These are phyloP conservation scores for Lycorma delicatula DNA, from an alignment of 1,140 invertebrate genomes.

Conservation along the genomic window DNA sequence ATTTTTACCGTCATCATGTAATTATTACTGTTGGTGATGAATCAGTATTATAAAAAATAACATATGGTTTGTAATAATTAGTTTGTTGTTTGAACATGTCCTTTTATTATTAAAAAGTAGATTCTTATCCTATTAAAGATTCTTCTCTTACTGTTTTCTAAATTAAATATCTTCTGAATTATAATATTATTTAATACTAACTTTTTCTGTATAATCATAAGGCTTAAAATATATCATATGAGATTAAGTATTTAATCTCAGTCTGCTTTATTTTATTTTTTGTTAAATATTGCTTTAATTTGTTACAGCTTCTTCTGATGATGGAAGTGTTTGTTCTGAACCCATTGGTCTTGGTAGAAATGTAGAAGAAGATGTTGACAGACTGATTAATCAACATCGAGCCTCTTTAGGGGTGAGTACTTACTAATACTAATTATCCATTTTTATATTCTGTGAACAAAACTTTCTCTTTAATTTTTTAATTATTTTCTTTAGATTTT, in stretches of 20 bases:
- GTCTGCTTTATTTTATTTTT: background rate
- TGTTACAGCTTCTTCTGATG: slow-evolving; percentile 25
- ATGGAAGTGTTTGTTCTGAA: slow-evolving; percentile 25
- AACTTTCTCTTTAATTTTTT: background rate
- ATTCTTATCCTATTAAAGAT: too few species aligned
- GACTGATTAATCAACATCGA: slow-evolving; percentile 17
- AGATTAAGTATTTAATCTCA: background rate
- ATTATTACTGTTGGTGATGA: too few species aligned
- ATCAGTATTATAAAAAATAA: too few species aligned
- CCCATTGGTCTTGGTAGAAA: slow-evolving; percentile 2
- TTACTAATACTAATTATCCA: background rate
- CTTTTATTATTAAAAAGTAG: too few species aligned
- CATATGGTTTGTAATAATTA: too few species aligned
- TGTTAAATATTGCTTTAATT: background rate
- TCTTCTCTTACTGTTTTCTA: too few species aligned
- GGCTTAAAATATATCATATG: background rate
- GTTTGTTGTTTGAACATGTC: too few species aligned
- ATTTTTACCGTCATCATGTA: too few species aligned
- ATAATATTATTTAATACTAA: background rate
- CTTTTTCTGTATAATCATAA: background rate
- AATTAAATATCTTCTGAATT: too few species aligned
- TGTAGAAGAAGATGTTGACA: slow-evolving; percentile 16
- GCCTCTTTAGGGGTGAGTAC: slow-evolving; percentile 51
- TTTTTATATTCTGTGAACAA: slow-evolving; percentile 8
- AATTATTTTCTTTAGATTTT: too few species aligned